phyloP scores from a whole-genome alignment of 2,113 vertebrate genomes.

The Aramus guarauna region DNA sequence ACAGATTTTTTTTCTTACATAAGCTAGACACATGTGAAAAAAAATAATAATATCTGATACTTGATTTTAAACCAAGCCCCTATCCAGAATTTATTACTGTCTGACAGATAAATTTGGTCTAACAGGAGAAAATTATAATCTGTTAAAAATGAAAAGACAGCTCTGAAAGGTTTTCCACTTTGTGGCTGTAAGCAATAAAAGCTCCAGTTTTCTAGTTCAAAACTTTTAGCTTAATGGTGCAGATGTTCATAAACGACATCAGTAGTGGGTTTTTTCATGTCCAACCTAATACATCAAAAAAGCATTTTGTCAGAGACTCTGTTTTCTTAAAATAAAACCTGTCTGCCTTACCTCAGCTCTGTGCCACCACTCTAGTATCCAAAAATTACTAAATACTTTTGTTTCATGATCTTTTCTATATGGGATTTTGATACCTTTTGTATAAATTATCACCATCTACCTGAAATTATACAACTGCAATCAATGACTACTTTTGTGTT shows the following conservation, averaged over 20 bases:
- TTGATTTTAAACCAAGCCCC: neutral
- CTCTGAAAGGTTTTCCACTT: neutral
- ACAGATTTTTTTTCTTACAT: neutral
- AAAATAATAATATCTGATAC: neutral
- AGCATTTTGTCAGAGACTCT: neutral
- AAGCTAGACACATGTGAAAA: neutral
- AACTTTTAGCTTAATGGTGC: neutral
- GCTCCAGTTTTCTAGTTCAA: neutral
- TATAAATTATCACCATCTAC: neutral
- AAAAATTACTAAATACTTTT: neutral
- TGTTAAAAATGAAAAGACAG: neutral
- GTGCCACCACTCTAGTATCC: neutral
- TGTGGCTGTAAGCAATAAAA: neutral
- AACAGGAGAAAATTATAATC: neutral
- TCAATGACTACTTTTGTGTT: neutral
- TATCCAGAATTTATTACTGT: neutral
- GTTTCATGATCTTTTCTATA: neutral
- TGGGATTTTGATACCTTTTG: neutral
- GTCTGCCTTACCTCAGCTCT: neutral
- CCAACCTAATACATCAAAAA: neutral
- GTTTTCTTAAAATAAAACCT: neutral
- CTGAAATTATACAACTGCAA: neutral
- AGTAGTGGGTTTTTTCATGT: neutral
- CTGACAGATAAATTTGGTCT: neutral
- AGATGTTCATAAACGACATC: neutral